Evolutionary conservation across 1,140 invertebrate genomes (phyloP), one percentile per base, ranked within the genome.

Genomic region (Capitella teleta): DNA sequence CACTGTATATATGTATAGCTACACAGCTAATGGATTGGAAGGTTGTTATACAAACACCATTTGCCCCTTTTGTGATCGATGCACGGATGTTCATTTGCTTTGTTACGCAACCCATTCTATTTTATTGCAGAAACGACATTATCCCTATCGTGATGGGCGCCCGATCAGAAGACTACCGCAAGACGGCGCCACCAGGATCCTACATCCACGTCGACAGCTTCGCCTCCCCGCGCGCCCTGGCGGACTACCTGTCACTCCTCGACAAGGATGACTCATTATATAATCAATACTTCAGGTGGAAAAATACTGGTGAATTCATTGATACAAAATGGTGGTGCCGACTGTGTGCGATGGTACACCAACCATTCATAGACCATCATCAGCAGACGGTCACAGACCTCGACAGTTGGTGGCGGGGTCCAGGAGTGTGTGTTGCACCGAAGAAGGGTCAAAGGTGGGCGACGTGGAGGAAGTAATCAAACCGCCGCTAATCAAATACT

Each of bases 141-240:
- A 55, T 73, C 4, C 70, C 70, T 0, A 58, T 73, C 3, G 70
- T 73, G 14, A 64, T 70, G 64, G 70, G 70, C 5, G 56, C 87
- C 0, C 79, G 36, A 8, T 57, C 56, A 26, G 48, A 54, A n/a
- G 61, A 68, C 49, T 74, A 74, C 53, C 54, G 54, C 36, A 49
- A 51, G 28, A 28, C 60, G 8, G 57, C 60, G 14, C 61, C 61
- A 3, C 64, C 84, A 58, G 80, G 87, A 56, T 90, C 87, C 0
- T 85, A 77, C 64, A 87, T 95, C 30, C 91, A 95, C 70, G 87
- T 95, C 2, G 90, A 94, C 61, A 88, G 95, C 66, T 95, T 94
- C 65, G 80, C 81, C 2, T 84, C 85, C 2, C 83, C 91, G 0
- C 81, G 82, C 57, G 82, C 88, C 57, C 69, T 96, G 25, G 91